Conservation (phyloP, 2,797 vertebrate species). For the Pogoniulus pusillus region DNA sequence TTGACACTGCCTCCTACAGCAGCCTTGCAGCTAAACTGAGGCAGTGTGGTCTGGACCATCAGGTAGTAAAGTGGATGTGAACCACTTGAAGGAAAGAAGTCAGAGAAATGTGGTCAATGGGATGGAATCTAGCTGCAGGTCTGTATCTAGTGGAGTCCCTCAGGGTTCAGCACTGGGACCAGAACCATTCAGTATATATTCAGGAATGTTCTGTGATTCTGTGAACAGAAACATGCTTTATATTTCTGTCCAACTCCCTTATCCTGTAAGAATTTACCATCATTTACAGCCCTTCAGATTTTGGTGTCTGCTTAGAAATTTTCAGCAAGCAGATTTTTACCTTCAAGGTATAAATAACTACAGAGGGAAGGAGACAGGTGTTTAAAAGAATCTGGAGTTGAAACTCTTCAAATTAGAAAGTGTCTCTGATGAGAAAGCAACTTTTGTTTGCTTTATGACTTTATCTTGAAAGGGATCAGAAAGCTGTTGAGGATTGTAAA, state of each 20-base stretch:
- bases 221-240: background rate
- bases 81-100: too few relatives aligned
- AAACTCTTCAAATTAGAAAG: conserved; percentile 23
- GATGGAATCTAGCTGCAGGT: too few relatives aligned
- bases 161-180: too few relatives aligned
- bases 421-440: conserved; percentile 36
- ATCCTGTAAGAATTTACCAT: background rate
- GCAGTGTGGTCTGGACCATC: too few relatives aligned
- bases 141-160: too few relatives aligned
- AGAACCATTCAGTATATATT: too few relatives aligned
- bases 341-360: background rate
- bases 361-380: background rate
- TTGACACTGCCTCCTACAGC: too few relatives aligned
- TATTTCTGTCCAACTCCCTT: background rate
- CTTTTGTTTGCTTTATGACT: conserved; percentile 50
- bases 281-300: background rate
- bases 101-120: too few relatives aligned
- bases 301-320: background rate
- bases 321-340: background rate
- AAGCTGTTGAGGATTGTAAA: conserved; percentile 12
- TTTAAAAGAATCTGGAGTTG: conserved; percentile 17
- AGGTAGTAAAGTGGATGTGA: too few relatives aligned
- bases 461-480: conserved; percentile 51
- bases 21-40: too few relatives aligned
- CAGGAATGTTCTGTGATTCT: too few relatives aligned